Conservation (phyloP, 2,113 vertebrate genomes). For the Grammomys dolichurus region DNA sequence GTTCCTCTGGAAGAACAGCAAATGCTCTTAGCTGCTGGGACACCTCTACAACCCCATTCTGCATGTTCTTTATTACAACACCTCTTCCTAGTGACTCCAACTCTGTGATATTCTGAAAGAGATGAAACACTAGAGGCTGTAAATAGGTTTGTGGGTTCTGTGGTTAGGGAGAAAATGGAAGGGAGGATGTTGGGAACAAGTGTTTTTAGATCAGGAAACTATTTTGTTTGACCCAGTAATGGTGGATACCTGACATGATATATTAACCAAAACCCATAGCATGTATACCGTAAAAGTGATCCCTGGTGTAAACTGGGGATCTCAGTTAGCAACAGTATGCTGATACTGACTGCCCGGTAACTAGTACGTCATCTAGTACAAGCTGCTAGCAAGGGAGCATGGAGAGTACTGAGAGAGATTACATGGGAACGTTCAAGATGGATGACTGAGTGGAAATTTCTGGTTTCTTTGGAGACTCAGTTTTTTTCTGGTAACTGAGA, state of each 20-base stretch:
- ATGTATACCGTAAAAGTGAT: not conserved
- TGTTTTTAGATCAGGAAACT: not conserved
- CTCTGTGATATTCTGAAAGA: not conserved
- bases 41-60: not conserved
- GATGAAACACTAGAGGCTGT: not conserved
- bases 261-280: not conserved
- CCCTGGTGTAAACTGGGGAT: not conserved
- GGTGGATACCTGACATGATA: not conserved
- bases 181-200: not conserved
- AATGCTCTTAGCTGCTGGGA: not conserved
- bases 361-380: not conserved
- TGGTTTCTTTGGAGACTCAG: too few species aligned
- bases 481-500: too few species aligned
- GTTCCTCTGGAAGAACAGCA: not conserved
- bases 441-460: not conserved
- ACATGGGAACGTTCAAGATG: not conserved
- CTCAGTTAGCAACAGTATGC: conserved; percentile 4
- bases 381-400: not conserved
- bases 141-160: not conserved
- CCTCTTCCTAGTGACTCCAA: not conserved
- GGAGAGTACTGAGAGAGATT: not conserved
- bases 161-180: not conserved
- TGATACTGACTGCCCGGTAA: not conserved
- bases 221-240: not conserved
- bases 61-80: not conserved